Conservation (phyloP, 2,888 invertebrate species). For the Pheosia gnoma region DNA sequence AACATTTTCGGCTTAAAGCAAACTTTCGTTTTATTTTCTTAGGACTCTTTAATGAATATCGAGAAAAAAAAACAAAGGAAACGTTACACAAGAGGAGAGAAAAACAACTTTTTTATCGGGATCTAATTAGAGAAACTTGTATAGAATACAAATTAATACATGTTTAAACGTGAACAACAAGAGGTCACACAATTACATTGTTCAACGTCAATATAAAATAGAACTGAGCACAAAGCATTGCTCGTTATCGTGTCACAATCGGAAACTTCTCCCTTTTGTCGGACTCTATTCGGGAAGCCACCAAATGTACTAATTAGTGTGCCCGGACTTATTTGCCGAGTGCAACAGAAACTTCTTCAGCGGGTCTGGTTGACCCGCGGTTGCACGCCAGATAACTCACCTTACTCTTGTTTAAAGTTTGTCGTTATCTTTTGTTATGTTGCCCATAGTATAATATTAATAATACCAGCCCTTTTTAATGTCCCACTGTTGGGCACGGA, state of each 20-base stretch:
- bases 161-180: constrained; percentile 30
- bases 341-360: constrained; percentile 66
- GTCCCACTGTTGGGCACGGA: too few relatives aligned
- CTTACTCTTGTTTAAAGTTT: constrained; percentile 44
- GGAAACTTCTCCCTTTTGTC: constrained; percentile 70
- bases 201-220: constrained; percentile 21
- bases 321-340: constrained; percentile 63
- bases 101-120: constrained; percentile 27
- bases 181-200: constrained; percentile 22
- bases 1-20: constrained; percentile 4
- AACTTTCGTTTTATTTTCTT: constrained; percentile 7
- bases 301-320: constrained; percentile 78
- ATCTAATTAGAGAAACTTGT: constrained; percentile 35
- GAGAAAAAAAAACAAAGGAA: constrained; percentile 17
- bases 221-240: constrained; percentile 48
- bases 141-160: constrained; percentile 39
- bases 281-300: constrained; percentile 48
- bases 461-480: too few relatives aligned
- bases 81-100: constrained; percentile 15
- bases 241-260: constrained; percentile 63
- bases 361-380: constrained; percentile 56
- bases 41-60: constrained; percentile 10
- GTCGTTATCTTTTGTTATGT: constrained; percentile 46
- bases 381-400: constrained; percentile 51
- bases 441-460: constrained; percentile 9